Evolutionary conservation across 2,888 invertebrate genomes (phyloP), one percentile per base, ranked within the genome.

Genomic region (Chalcis sispes): DNA sequence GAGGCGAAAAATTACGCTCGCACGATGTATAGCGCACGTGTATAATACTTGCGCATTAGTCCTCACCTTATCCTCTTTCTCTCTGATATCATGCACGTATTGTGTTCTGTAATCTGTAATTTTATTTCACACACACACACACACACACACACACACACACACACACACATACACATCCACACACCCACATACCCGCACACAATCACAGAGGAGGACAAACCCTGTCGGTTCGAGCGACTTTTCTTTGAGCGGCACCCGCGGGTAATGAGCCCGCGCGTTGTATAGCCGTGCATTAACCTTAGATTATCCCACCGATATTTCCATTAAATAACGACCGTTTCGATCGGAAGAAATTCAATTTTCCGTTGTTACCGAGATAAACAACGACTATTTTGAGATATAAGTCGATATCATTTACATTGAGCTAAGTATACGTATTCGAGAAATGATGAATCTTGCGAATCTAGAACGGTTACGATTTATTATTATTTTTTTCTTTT

Each of bases 291-390:
- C n/a, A 27, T 69, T 54, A 54, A 36, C 20, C 13, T 50, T 36
- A 23, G 40, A 61, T 61, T 61, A 42, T 8, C 13, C 46, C n/a
- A 2, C 64, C n/a, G n/a, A n/a, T n/a, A n/a, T 32, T 62, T 32
- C 20, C 32, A 50, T 32, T 64, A 5, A 54, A 54, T 66, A 52
- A 66, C 54, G 52, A 32, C 25, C 5, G 40, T 54, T 66, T 54
- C 15, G n/a, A n/a, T n/a, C n/a, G 23, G 40, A 13, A 32, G n/a
- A 29, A 48, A 59, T 69, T 69, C 36, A 69, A 69, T 69, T 69
- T 4, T 36, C 50, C n/a, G n/a, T n/a, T n/a, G n/a, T n/a, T n/a
- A n/a, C n/a, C n/a, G n/a, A n/a, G n/a, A n/a, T n/a, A n/a, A n/a
- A n/a, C n/a, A 32, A 8, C 32, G 32, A 8, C 5, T 32, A 5